These are phyloP conservation scores for Syndactyla subalaris DNA, from an alignment of 2,797 vertebrate genomes.

Conservation along the genomic window DNA sequence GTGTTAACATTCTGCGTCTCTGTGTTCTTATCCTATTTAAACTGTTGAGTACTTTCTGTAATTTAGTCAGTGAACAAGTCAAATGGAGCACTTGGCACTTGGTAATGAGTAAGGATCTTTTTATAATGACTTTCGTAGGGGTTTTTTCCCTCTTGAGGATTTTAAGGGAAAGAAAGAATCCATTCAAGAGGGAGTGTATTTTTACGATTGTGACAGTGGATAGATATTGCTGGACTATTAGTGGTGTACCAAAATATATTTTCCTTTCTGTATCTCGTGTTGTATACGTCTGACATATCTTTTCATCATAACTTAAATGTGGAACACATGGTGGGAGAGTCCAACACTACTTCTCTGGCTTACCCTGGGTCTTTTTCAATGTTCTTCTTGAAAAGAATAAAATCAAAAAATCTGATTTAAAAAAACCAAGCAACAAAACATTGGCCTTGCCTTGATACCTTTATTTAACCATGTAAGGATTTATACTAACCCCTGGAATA, in stretches of 20 bases:
- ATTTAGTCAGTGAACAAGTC: neutral
- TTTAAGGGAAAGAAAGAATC: neutral
- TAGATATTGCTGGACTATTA: neutral
- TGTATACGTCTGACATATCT: neutral
- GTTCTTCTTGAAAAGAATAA: neutral
- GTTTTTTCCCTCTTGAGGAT: neutral
- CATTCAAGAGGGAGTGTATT: neutral
- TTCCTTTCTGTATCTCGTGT: neutral
- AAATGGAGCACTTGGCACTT: neutral
- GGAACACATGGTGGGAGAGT: neutral
- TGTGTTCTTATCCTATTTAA: neutral
- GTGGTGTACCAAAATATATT: neutral
- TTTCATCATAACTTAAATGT: neutral
- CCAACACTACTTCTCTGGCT: neutral
- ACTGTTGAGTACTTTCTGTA: neutral
- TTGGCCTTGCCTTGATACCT: accelerated
- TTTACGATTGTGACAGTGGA: neutral
- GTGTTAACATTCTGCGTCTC: neutral
- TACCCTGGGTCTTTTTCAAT: neutral
- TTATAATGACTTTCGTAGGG: neutral
- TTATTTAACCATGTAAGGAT: neutral
- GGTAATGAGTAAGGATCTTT: neutral
- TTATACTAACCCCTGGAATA: neutral
- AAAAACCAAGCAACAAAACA: neutral
- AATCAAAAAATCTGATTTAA: neutral